These are phyloP conservation scores for Syngnathus rostellatus DNA, from an alignment of 2,797 vertebrate genomes.

Conservation along the genomic window DNA sequence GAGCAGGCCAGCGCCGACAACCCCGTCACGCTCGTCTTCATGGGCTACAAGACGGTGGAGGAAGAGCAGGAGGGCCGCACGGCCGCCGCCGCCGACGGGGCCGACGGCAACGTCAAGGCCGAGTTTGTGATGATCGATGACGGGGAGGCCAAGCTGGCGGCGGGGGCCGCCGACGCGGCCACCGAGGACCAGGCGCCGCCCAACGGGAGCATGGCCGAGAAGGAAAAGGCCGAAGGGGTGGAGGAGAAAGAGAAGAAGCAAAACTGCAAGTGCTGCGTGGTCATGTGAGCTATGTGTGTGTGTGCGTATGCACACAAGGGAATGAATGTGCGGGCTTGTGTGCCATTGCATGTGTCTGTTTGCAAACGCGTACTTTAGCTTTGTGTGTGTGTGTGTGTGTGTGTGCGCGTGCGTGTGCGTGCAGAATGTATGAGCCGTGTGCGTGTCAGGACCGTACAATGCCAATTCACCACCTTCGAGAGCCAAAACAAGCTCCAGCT, in stretches of 20 bases:
- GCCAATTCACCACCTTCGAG: slow-evolving; percentile 51
- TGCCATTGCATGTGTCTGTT: slow-evolving; percentile 13
- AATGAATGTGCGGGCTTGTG: slow-evolving; percentile 8
- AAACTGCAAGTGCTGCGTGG: slow-evolving; percentile 87
- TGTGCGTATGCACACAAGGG: slow-evolving; percentile 24
- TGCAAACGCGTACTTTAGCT: neutral
- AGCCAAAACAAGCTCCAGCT: slow-evolving; percentile 54
- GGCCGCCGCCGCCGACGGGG: slow-evolving; percentile 75
- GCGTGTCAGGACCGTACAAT: slow-evolving; percentile 44
- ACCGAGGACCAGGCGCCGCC: slow-evolving; percentile 71
- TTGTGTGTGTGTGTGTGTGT: slow-evolving; percentile 6
- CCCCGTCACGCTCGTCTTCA: slow-evolving; percentile 94
- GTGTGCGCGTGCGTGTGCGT: slow-evolving; percentile 6
- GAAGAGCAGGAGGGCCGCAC: slow-evolving; percentile 82
- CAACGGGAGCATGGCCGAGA: slow-evolving; percentile 78
- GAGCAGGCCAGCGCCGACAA: slow-evolving; percentile 78
- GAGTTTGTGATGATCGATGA: slow-evolving; percentile 93
- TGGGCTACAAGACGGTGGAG: slow-evolving; percentile 90
- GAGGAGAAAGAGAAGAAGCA: slow-evolving; percentile 84
- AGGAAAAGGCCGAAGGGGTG: slow-evolving; percentile 68
- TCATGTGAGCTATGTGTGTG: slow-evolving; percentile 77
- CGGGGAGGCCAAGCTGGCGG: slow-evolving; percentile 50
- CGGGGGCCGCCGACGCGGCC: slow-evolving; percentile 46
- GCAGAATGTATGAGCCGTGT: slow-evolving; percentile 12
- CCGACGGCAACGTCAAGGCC: slow-evolving; percentile 81